Evolutionary conservation across 2,113 vertebrate genomes (phyloP), one percentile per base, ranked within the genome.

Genomic region (Heterotis niloticus): DNA sequence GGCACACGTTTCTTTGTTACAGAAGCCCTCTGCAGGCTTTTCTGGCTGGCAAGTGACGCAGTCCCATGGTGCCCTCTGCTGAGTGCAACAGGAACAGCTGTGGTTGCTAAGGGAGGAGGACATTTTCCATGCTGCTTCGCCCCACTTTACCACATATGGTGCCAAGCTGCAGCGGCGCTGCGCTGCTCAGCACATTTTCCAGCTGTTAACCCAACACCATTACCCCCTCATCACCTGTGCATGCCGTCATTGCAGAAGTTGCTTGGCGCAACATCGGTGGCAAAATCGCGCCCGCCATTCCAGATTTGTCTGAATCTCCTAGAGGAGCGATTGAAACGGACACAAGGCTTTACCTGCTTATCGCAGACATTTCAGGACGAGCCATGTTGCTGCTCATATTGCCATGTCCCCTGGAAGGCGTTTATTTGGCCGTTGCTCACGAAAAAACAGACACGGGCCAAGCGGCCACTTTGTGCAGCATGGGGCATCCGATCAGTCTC

Each of bases 1-100:
- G n/a, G 23, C 44, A 72, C 70, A 54, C 70, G 54, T 72, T 72
- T 14, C 44, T 72, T 72, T 72, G 70, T 56, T 51, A 72, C 16
- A 54, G 70, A n/a, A 72, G 54, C 44, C 23, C 51, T 18, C 23
- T 23, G 20, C 44, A 52, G 44, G 10, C 34, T 72, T 51, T 72
- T 12, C 34, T 2, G 34, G 3, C 34, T 4, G 34, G 34, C 34
- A 7, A 4, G 34, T 7, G 34, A 44, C 34, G 34, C 34, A 7
- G 34, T 44, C 34, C 52, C 34, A 72, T 72, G 70, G 44, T 72
- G 51, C 70, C 70, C 70, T 51, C 70, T 72, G 54, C 18, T 72
- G 70, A 23, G 10, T 11, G 44, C 14, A 14, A 54, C 14, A 24
- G 23, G n/a, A 14, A 14, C 5, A 51, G n/a, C 14, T 72, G n/a